A percentile compares a stretch with the other conserved stretches of the same genome.
phyloP scores from a whole-genome alignment of 2,113 vertebrate genomes.

The Bothrops jararaca region DNA sequence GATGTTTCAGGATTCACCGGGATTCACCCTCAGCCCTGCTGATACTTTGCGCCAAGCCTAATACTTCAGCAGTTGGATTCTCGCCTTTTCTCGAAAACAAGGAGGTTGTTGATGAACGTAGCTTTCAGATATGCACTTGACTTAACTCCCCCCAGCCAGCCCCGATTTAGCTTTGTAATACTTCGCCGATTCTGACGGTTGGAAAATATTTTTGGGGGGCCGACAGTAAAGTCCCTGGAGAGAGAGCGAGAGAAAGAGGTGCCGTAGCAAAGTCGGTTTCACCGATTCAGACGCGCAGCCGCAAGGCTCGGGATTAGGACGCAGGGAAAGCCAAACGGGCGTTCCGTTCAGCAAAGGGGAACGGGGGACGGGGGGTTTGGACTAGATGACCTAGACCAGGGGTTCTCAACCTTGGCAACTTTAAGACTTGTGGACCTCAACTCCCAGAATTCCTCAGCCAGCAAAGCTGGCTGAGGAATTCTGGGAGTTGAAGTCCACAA shows the following conservation, averaged over 20 bases:
- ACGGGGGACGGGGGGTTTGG: too few species aligned
- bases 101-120: background rate
- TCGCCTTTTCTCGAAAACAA: background rate
- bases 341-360: background rate
- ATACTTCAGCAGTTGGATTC: background rate
- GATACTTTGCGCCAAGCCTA: background rate
- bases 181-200: background rate
- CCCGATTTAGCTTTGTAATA: background rate
- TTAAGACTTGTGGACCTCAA: too few species aligned
- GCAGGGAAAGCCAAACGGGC: too few species aligned
- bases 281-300: too few species aligned
- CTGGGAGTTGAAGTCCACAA: too few species aligned
- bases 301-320: too few species aligned
- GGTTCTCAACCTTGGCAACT: too few species aligned
- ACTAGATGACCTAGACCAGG: too few species aligned
- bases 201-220: background rate
- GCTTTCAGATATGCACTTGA: background rate
- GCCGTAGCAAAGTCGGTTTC: background rate
- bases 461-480: too few species aligned
- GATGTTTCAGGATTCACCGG: background rate
- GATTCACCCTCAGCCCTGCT: background rate
- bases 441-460: too few species aligned
- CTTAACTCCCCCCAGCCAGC: too few species aligned
- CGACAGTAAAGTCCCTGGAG: background rate
- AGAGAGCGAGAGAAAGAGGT: too few species aligned